Evolutionary conservation across 1,140 invertebrate genomes (phyloP).

Genomic region (Pseudomyrmex gracilis): DNA sequence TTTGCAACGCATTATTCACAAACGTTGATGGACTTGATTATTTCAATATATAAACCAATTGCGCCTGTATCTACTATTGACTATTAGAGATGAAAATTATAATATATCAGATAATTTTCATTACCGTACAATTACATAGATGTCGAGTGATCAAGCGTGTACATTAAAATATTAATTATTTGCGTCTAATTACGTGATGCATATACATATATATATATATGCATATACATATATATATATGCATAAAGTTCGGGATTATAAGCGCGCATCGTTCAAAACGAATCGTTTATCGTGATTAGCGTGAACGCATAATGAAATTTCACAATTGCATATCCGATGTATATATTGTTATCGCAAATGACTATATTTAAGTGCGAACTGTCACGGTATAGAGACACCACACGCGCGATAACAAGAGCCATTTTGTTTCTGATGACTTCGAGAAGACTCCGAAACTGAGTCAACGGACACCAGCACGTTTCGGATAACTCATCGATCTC

Average conservation of each 20-base stretch:
- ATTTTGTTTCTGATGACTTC: no score
- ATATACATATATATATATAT: no score
- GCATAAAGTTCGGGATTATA: no score
- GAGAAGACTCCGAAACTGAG: no score
- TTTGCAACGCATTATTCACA: conserved; percentile 28
- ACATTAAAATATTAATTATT: neutral
- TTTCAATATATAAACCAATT: conserved; percentile 17
- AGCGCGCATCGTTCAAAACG: neutral
- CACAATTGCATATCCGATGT: no score
- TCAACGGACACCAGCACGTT: no score
- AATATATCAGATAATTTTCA: neutral
- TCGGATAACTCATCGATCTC: no score
- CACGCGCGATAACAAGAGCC: neutral
- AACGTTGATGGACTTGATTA: conserved; percentile 33
- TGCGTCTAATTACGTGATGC: neutral
- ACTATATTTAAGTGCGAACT: no score
- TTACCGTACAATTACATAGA: conserved; percentile 25
- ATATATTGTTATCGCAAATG: no score
- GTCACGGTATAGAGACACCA: no score
- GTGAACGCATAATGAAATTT: no score
- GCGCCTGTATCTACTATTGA: neutral
- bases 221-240: no score
- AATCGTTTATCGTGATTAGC: neutral
- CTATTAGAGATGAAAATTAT: conserved; percentile 14
- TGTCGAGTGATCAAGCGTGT: neutral